These are phyloP conservation scores for Bergia sp. DNA, from an alignment of 92 coral and sea anemone genomes.

Conservation along the genomic window DNA sequence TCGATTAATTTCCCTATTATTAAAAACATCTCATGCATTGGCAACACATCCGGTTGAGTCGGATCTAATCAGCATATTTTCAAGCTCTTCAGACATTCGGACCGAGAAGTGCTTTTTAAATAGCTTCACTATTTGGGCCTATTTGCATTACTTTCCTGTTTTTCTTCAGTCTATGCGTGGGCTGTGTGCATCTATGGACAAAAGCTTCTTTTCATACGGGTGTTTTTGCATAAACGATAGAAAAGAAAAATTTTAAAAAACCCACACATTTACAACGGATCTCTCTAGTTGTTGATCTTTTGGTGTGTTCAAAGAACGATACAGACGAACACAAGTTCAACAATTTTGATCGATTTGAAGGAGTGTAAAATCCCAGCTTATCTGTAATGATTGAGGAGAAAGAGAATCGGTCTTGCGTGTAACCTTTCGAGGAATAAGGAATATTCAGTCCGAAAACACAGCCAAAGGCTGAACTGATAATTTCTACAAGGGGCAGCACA, in stretches of 20 bases:
- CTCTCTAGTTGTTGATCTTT: background rate
- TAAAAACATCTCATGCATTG: background rate
- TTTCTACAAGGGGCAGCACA: no score
- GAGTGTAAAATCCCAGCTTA: no score
- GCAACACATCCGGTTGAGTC: background rate
- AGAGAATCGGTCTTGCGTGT: no score
- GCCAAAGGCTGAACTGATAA: no score
- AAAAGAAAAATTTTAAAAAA: no score
- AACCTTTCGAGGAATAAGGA: no score
- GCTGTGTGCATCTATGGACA: background rate
- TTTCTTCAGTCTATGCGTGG: background rate
- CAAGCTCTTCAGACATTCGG: background rate
- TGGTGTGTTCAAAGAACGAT: background rate
- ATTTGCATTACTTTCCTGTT: no score
- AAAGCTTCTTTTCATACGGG: background rate
- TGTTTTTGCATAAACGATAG: background rate
- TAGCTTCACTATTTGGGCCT: background rate
- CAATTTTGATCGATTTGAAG: no score
- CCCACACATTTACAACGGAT: background rate
- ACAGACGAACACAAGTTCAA: no score
- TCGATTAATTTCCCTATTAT: slow-evolving; percentile 23
- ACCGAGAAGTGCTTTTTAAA: no score
- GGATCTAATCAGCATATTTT: background rate
- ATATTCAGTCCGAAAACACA: no score
- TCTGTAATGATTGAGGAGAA: no score